phyloP scores from a whole-genome alignment of 2,113 vertebrate genomes.

The Phaetusa simplex region DNA sequence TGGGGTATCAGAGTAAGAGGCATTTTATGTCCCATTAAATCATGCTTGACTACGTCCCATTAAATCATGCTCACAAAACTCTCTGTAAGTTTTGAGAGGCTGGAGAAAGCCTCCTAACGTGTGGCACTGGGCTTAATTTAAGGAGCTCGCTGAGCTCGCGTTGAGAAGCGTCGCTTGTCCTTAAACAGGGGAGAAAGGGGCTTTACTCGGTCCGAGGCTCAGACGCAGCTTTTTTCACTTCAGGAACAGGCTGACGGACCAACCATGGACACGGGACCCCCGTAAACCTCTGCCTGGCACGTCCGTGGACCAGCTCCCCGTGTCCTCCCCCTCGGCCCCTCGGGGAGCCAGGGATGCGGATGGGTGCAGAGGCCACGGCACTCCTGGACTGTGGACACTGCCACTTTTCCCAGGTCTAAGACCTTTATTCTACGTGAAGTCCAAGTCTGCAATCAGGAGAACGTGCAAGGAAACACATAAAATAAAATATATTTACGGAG shows the following conservation, averaged over 20 bases:
- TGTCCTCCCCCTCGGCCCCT: accelerated
- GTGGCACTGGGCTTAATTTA: not conserved
- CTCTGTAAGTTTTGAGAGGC: not conserved
- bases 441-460: not conserved
- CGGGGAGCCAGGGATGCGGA: accelerated
- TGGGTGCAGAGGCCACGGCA: accelerated
- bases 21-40: conserved; percentile 45
- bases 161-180: accelerated
- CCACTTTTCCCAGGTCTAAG: accelerated
- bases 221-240: not conserved
- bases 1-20: not conserved
- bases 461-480: not conserved
- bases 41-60: not conserved
- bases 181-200: not conserved
- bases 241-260: not conserved
- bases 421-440: not conserved
- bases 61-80: conserved; percentile 20
- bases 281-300: not conserved
- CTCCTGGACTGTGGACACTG: not conserved
- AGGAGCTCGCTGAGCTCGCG: not conserved
- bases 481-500: not conserved
- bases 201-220: not conserved
- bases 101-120: not conserved
- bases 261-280: not conserved
- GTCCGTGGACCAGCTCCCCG: accelerated